Evolutionary conservation across 2,888 invertebrate genomes (phyloP).

Genomic region (Ferdinandea cuprea): DNA sequence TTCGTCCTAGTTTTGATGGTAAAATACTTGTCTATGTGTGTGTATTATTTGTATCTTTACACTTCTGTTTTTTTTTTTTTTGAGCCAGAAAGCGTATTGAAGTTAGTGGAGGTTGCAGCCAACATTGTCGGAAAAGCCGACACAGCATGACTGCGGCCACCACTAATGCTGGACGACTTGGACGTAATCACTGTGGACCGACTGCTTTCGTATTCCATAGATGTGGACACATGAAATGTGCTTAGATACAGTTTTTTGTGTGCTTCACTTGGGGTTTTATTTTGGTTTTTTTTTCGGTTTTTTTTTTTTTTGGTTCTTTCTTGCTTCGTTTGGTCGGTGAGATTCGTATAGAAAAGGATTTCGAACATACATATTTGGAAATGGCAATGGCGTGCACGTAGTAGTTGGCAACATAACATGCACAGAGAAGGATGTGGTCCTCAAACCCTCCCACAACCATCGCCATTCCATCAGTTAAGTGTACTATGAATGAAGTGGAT

Average conservation of each 20-base stretch:
- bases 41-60: slow-evolving; percentile 22
- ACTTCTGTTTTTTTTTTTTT: slow-evolving; percentile 9
- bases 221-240: slow-evolving; percentile 71
- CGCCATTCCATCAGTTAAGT: not conserved
- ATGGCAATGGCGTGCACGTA: slow-evolving; percentile 53
- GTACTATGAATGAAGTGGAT: slow-evolving; percentile 31
- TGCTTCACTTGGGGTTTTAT: slow-evolving; percentile 32
- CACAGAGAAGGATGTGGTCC: not conserved
- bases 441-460: no score
- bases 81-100: slow-evolving; percentile 40
- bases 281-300: no score
- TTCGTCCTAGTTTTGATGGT: slow-evolving; percentile 50
- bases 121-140: slow-evolving; percentile 43
- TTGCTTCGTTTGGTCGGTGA: slow-evolving; percentile 15
- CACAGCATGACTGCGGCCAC: slow-evolving; percentile 69
- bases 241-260: slow-evolving; percentile 64
- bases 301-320: no score
- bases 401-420: slow-evolving; percentile 40
- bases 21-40: not conserved
- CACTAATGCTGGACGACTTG: slow-evolving; percentile 60
- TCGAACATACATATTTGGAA: slow-evolving; percentile 62
- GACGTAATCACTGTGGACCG: slow-evolving; percentile 68
- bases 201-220: slow-evolving; percentile 70
- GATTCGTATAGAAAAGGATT: slow-evolving; percentile 59
- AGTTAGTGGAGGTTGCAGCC: slow-evolving; percentile 28